These are phyloP conservation scores for Actinia tenebrosa DNA, from an alignment of 64 coral and sea anemone species.

Conservation along the genomic window DNA sequence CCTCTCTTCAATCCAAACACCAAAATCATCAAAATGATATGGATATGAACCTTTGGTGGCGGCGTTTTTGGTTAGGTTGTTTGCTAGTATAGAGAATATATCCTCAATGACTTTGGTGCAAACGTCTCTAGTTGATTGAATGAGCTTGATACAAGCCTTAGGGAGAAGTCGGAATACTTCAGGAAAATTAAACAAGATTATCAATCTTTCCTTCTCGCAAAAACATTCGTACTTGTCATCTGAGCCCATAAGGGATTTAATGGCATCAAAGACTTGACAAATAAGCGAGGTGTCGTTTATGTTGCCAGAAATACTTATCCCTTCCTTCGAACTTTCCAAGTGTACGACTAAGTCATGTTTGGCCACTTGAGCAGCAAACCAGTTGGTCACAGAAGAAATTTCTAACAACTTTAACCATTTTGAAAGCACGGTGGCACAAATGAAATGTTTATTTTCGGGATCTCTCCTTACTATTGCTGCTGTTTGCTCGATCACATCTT, in stretches of 20 bases:
- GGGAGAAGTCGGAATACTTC: neutral
- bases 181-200: neutral
- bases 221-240: neutral
- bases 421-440: neutral
- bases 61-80: neutral
- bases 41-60: too few relatives aligned
- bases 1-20: too few relatives aligned
- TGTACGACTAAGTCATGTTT: neutral
- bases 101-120: neutral
- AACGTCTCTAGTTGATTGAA: constrained; percentile 1
- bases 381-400: neutral
- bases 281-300: neutral
- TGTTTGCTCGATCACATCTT: neutral
- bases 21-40: too few relatives aligned
- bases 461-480: neutral
- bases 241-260: neutral
- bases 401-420: neutral
- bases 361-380: neutral
- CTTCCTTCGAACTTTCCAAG: neutral
- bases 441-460: neutral
- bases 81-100: neutral
- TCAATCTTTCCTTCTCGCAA: neutral
- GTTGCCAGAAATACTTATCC: neutral
- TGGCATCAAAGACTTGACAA: neutral
- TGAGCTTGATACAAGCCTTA: neutral